These are phyloP conservation scores for Aelia acuminata DNA, from an alignment of 2,888 invertebrate species.

Conservation along the genomic window DNA sequence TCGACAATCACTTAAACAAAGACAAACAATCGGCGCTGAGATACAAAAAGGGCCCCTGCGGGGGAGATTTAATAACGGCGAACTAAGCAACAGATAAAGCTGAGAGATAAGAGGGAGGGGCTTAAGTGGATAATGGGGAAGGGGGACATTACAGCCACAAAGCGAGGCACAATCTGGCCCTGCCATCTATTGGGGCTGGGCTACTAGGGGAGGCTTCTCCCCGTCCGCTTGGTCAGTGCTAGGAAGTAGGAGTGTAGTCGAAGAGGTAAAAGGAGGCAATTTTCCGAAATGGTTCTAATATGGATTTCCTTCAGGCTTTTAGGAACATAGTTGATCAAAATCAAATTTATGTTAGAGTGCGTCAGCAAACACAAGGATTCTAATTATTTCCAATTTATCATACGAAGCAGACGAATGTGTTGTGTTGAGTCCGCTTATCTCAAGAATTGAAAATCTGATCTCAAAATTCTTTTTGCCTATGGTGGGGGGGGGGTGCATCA, in stretches of 20 bases:
- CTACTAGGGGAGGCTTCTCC: not conserved
- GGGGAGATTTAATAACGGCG: slow-evolving; percentile 55
- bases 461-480: no score
- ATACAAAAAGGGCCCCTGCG: slow-evolving; percentile 9
- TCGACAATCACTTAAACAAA: slow-evolving; percentile 39
- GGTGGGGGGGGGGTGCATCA: no score
- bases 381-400: no score
- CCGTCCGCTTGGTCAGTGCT: not conserved
- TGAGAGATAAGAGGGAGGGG: slow-evolving; percentile 49
- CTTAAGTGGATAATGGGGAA: slow-evolving; percentile 58
- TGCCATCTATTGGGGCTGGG: slow-evolving; percentile 36
- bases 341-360: no score
- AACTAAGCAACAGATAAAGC: slow-evolving; percentile 58
- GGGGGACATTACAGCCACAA: slow-evolving; percentile 51
- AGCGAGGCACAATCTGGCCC: not conserved
- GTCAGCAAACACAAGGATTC: no score
- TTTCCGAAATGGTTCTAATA: no score
- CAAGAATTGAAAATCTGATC: no score
- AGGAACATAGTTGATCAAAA: no score
- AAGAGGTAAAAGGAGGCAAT: no score
- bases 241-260: not conserved
- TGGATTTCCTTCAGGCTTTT: no score
- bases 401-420: no score
- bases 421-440: no score
- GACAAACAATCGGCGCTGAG: slow-evolving; percentile 42